Evolutionary conservation across 1,140 invertebrate species (phyloP).

Genomic region (Pseudomyrmex dendroicus): DNA sequence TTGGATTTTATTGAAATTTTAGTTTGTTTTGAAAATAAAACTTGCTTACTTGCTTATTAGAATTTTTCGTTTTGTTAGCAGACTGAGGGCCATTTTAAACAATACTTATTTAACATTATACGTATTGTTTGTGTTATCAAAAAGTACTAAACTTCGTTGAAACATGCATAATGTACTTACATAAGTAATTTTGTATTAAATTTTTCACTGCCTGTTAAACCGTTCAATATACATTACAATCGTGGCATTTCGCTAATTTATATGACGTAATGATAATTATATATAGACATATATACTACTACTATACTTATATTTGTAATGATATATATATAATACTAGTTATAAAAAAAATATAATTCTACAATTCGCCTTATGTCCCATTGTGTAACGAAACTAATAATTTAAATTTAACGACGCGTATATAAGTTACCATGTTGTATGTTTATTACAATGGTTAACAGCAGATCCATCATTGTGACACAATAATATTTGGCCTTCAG

Average conservation of each 20-base stretch:
- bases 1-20: slow-evolving; percentile 27
- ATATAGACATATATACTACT: not conserved
- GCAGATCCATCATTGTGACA: not conserved
- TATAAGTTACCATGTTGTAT: slow-evolving; percentile 6
- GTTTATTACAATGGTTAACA: not conserved
- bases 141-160: slow-evolving; percentile 61
- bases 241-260: slow-evolving; percentile 43
- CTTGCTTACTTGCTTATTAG: slow-evolving; percentile 58
- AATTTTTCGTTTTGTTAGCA: slow-evolving; percentile 57
- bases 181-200: slow-evolving; percentile 26
- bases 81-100: slow-evolving; percentile 65
- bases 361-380: slow-evolving; percentile 42
- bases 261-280: slow-evolving; percentile 26
- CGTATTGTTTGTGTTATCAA: slow-evolving; percentile 45
- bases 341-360: slow-evolving; percentile 41
- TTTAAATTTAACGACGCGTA: slow-evolving; percentile 14
- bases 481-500: slow-evolving; percentile 48
- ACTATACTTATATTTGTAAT: slow-evolving; percentile 11
- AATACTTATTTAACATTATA: slow-evolving; percentile 50
- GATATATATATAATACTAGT: slow-evolving; percentile 36
- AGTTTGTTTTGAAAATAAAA: slow-evolving; percentile 20
- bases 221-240: slow-evolving; percentile 1
- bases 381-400: not conserved
- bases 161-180: slow-evolving; percentile 21
- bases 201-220: slow-evolving; percentile 50